Evolutionary conservation across 2,888 invertebrate species (phyloP), one percentile per base, ranked within the genome.

Genomic region (Leucophenga maculata): DNA sequence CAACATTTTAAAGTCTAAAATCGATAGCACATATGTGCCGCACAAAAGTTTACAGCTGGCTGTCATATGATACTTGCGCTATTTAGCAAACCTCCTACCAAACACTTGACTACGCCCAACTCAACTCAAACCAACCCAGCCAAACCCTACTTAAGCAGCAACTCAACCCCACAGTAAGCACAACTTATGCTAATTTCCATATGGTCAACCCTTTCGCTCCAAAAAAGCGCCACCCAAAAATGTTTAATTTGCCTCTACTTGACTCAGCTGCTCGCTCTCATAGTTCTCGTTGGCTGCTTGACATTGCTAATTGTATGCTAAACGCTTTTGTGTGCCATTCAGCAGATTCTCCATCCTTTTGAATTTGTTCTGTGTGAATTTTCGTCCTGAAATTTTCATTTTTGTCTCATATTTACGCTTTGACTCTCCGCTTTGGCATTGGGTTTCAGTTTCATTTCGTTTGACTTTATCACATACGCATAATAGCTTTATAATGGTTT

Each of bases 181-280:
- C 77, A 75, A 83, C 82, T 82, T 83, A 83, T 83, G 84, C 84
- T 85, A 83, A 85, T 83, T 85, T 85, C 75, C 83, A 85, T 83
- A 83, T 82, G 83, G 85, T 78, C 84, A 85, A 78, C 82, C 82
- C 79, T 80, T 84, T 80, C 73, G 20, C 6, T 13, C 55, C 60
- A 72, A 69, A 71, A 77, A 70, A 72, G 73, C 69, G 75, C 69
- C 75, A 78, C 72, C 55, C 65, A 46, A 57, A 57, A 64, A 69
- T 69, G 65, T 69, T 54, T 84, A 83, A 84, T 84, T 74, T 82
- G 74, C 75, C 80, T 83, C 84, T 74, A 72, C 77, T 68, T 74
- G 39, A 32, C 60, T 6, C 13, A 32, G 59, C 39, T 44, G 52
- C 46, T 6, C 18, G 62, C 48, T 52, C 18, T 55, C 14, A 20